Conservation (phyloP, 2,113 vertebrate genomes). For the Sinocyclocheilus rhinocerous region DNA sequence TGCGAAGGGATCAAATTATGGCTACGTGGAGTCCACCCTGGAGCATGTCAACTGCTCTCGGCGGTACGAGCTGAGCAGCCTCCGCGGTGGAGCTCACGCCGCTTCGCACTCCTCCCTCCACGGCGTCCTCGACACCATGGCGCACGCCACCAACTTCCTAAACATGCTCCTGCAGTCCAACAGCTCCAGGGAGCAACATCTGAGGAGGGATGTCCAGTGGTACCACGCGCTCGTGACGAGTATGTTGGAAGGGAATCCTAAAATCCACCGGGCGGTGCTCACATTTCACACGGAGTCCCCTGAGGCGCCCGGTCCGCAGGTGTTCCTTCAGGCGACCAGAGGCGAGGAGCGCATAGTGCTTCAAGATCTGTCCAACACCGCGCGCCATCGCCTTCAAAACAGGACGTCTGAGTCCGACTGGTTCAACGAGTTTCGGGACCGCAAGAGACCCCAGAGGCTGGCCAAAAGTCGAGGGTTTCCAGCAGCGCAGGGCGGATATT, state of each 20-base stretch:
- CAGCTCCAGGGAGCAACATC: conserved; percentile 84
- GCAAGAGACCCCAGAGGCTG: conserved; percentile 80
- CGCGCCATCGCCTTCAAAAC: conserved; percentile 79
- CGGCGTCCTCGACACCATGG: conserved; percentile 86
- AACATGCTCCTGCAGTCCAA: conserved; percentile 90
- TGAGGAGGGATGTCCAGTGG: conserved; percentile 87
- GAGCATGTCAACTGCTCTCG: conserved; percentile 87
- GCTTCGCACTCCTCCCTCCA: conserved; percentile 85
- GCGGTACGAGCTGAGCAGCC: conserved; percentile 88
- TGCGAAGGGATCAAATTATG: conserved; percentile 74
- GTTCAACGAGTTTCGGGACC: conserved; percentile 85
- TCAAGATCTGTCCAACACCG: conserved; percentile 84
- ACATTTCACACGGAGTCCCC: conserved; percentile 82
- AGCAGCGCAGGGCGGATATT: conserved; percentile 74
- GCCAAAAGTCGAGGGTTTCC: conserved; percentile 60
- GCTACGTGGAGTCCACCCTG: conserved; percentile 82
- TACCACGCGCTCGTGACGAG: conserved; percentile 91
- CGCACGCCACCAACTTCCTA: conserved; percentile 93
- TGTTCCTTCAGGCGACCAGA: conserved; percentile 91
- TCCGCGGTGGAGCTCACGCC: conserved; percentile 81
- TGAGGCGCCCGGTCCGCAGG: conserved; percentile 76
- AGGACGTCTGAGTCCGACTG: conserved; percentile 84
- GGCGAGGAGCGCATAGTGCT: conserved; percentile 82
- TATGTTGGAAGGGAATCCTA: conserved; percentile 90
- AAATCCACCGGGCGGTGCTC: conserved; percentile 88